Conservation (phyloP, 2,113 vertebrate genomes). For the Balaeniceps rex region DNA sequence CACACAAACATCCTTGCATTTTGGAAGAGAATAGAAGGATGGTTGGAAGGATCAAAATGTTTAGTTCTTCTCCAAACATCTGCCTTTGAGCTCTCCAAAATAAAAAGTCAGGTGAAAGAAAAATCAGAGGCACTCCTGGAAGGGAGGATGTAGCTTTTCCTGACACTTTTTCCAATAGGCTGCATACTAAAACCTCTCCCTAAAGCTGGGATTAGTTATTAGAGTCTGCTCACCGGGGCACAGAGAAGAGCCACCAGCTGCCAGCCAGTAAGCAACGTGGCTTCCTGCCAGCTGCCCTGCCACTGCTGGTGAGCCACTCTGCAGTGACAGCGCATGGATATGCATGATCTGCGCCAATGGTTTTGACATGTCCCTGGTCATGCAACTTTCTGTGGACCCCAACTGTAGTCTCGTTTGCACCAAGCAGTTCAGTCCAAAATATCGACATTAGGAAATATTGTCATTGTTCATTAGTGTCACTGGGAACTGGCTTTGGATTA, state of each 20-base stretch:
- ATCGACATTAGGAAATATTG: not conserved
- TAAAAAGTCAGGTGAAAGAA: not conserved
- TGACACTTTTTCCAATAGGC: not conserved
- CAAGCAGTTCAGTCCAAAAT: not conserved
- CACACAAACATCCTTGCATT: not conserved
- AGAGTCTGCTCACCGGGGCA: not conserved
- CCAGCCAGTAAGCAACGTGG: not conserved
- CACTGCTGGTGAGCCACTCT: not conserved
- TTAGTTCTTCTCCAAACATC: not conserved
- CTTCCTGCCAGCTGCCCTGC: not conserved
- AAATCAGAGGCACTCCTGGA: not conserved
- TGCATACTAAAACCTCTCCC: not conserved
- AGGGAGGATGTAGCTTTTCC: not conserved
- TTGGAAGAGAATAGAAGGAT: not conserved
- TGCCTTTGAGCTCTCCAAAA: not conserved
- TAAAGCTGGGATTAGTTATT: not conserved
- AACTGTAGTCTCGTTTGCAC: not conserved
- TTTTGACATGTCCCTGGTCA: not conserved
- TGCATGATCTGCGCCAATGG: not conserved
- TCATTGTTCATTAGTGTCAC: not conserved
- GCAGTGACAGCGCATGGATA: accelerated
- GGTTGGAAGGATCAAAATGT: not conserved
- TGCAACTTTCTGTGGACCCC: not conserved
- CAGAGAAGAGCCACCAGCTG: not conserved
- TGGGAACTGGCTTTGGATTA: not conserved